phyloP scores from a whole-genome alignment of 2,888 invertebrate species.

The Stenotaenia linearis region DNA sequence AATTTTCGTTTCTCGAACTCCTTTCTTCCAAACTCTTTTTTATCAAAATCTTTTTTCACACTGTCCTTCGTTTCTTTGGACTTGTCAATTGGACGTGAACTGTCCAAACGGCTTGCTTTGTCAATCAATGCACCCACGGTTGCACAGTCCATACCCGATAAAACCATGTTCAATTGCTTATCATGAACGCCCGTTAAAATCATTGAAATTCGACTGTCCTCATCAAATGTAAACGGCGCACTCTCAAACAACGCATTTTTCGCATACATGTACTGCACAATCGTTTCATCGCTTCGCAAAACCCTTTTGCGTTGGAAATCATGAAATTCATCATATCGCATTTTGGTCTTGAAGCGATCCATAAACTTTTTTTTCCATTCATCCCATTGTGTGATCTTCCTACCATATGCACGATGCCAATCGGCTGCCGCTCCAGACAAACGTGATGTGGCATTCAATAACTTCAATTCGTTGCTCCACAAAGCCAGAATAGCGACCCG shows the following conservation, averaged over 20 bases:
- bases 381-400: neutral
- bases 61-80: too few relatives aligned
- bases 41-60: too few relatives aligned
- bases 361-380: neutral
- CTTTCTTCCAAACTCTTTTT: too few relatives aligned
- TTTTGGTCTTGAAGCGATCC: neutral
- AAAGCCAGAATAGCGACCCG: neutral
- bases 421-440: neutral
- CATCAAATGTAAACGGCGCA: too few relatives aligned
- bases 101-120: too few relatives aligned
- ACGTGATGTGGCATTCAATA: neutral
- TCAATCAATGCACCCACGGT: too few relatives aligned
- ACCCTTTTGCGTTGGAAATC: neutral
- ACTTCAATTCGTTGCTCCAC: neutral
- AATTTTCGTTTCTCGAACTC: too few relatives aligned
- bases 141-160: too few relatives aligned
- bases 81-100: too few relatives aligned
- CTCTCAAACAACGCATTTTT: neutral
- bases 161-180: too few relatives aligned
- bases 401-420: neutral
- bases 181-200: too few relatives aligned
- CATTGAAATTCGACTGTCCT: too few relatives aligned
- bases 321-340: neutral
- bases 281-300: neutral
- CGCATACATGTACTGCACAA: neutral